Percentiles rank a stretch among this genome's conserved stretches.
Conservation (phyloP, 2,113 vertebrate genomes). For the Cryptomyrus ogoouensis region DNA sequence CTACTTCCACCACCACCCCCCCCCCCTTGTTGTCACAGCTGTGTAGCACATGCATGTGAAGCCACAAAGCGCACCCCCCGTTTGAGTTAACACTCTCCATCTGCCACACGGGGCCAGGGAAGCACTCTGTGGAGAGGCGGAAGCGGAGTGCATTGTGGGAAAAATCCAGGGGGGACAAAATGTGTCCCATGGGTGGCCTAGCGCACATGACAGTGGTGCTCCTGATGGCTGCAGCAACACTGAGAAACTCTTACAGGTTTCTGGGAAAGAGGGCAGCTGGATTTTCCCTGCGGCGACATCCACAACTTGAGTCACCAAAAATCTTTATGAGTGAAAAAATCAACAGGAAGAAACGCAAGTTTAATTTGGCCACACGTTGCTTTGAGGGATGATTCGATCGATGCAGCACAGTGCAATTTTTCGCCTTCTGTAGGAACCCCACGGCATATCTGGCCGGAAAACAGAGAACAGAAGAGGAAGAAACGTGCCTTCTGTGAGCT, state of each 20-base stretch:
- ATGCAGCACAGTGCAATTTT: constrained; percentile 12
- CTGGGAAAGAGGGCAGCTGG: background rate
- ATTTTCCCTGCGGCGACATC: background rate
- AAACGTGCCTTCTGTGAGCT: background rate
- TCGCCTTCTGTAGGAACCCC: background rate
- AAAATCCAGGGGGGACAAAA: background rate
- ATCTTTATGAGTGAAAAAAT: background rate
- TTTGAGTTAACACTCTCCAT: constrained; percentile 7
- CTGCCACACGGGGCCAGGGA: background rate
- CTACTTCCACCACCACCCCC: background rate
- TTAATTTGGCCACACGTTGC: constrained; percentile 6
- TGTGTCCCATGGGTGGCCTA: background rate
- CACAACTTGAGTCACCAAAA: background rate
- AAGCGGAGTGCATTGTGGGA: background rate
- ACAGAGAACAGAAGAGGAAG: background rate
- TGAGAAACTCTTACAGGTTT: background rate
- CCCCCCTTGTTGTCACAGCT: constrained; percentile 7
- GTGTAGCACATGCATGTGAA: constrained; percentile 13
- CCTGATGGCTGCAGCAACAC: background rate
- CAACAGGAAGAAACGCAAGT: background rate
- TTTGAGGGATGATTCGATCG: constrained; percentile 9
- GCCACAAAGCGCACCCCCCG: background rate
- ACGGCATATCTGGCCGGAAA: background rate
- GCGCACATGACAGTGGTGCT: background rate
- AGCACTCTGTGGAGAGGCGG: background rate